Percentiles rank a stretch among this genome's conserved stretches.
Evolutionary conservation across 2,888 invertebrate species (phyloP).

Genomic region (Auanema sp.): DNA sequence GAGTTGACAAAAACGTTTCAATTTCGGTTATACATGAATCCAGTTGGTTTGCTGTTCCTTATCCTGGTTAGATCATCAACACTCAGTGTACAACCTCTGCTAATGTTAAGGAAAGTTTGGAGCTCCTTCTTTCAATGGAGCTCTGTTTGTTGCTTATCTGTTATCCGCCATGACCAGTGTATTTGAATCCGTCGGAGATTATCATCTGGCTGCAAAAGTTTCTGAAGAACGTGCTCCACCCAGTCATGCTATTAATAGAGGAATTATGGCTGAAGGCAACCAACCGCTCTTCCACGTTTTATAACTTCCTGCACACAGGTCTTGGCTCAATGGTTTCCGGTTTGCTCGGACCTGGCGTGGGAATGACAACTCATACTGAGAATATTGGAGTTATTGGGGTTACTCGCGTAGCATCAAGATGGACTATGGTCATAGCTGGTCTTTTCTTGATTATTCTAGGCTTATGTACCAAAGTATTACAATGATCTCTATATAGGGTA

Average conservation of each 20-base stretch:
- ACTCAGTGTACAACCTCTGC: background rate
- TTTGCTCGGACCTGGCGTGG: constrained; percentile 82
- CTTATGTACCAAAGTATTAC: constrained; percentile 65
- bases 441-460: constrained; percentile 66
- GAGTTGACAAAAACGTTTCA: constrained; percentile 55
- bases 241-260: constrained; percentile 82
- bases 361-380: constrained; percentile 85
- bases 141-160: constrained; percentile 54
- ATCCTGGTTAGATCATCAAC: constrained; percentile 42
- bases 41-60: constrained; percentile 54
- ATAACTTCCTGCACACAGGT: constrained; percentile 23
- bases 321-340: constrained; percentile 77
- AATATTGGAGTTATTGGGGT: constrained; percentile 87
- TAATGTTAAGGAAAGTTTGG: constrained; percentile 53
- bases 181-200: constrained; percentile 70
- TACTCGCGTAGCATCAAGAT: constrained; percentile 73
- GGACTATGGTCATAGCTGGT: constrained; percentile 66
- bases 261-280: constrained; percentile 79
- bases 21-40: constrained; percentile 49
- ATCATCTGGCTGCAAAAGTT: constrained; percentile 80
- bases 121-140: constrained; percentile 50
- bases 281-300: background rate
- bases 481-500: background rate
- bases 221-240: constrained; percentile 80
- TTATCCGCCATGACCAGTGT: constrained; percentile 61